Evolutionary conservation across 2,113 vertebrate genomes (phyloP).

Genomic region (Puffinus mauretanicus): DNA sequence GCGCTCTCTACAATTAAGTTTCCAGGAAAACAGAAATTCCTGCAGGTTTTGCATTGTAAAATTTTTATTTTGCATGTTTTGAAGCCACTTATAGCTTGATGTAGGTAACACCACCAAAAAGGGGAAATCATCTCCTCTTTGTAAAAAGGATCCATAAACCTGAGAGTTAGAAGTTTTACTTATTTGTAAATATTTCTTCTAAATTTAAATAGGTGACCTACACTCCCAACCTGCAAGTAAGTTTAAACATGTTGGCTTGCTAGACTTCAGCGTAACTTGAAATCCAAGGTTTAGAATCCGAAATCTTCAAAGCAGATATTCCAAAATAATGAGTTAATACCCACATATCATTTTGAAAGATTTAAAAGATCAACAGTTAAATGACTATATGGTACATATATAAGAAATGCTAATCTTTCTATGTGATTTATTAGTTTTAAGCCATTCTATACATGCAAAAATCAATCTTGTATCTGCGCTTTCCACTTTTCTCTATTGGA

Average conservation of each 20-base stretch:
- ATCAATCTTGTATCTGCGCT: not conserved
- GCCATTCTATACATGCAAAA: not conserved
- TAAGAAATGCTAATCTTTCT: not conserved
- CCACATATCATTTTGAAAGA: not conserved
- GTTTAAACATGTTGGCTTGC: not conserved
- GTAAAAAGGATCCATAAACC: not conserved
- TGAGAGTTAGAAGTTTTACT: not conserved
- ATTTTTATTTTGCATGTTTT: not conserved
- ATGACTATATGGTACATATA: not conserved
- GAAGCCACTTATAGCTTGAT: not conserved
- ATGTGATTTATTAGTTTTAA: not conserved
- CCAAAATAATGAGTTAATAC: not conserved
- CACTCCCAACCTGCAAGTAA: not conserved
- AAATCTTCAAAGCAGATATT: not conserved
- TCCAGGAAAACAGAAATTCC: not conserved
- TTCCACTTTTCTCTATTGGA: not conserved
- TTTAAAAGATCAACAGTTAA: not conserved
- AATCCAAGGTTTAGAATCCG: not conserved
- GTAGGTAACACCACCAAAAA: not conserved
- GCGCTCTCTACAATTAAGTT: not conserved
- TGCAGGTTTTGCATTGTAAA: not conserved
- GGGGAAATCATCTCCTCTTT: not conserved
- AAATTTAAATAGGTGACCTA: not conserved
- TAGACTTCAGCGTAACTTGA: not conserved
- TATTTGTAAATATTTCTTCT: not conserved